These are phyloP conservation scores for Drosophila baimaii DNA, from an alignment of 1,140 invertebrate species.

Conservation along the genomic window DNA sequence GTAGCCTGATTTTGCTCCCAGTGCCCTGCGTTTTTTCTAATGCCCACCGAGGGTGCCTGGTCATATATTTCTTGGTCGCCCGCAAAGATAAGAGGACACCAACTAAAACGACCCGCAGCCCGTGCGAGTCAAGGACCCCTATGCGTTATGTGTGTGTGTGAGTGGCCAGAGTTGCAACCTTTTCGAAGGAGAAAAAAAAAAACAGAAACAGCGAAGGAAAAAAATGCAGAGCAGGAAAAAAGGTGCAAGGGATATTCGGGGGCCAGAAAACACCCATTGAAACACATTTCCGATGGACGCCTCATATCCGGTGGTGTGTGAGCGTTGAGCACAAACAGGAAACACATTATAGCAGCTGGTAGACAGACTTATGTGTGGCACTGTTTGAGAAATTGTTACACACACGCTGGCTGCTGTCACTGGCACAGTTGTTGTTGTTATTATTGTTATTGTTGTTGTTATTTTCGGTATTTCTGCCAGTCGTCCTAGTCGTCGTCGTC, in stretches of 20 bases:
- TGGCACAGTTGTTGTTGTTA: conserved; percentile 50
- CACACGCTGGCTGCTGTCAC: conserved; percentile 58
- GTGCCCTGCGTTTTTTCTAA: conserved; percentile 47
- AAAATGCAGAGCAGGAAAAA: conserved; percentile 15
- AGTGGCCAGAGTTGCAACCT: conserved; percentile 68
- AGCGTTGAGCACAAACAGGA: conserved; percentile 80
- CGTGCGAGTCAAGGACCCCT: conserved; percentile 51
- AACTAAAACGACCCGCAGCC: conserved; percentile 34
- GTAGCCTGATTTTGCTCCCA: neutral
- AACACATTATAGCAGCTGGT: conserved; percentile 82
- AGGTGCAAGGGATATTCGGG: conserved; percentile 4
- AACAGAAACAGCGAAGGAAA: conserved; percentile 5
- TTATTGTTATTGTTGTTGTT: conserved; percentile 49
- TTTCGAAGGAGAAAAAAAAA: conserved; percentile 49
- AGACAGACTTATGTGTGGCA: conserved; percentile 81
- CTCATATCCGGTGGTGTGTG: conserved; percentile 78
- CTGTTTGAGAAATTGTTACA: conserved; percentile 82
- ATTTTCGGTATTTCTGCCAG: conserved; percentile 1
- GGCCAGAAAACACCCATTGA: conserved; percentile 45
- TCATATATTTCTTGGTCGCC: conserved; percentile 71
- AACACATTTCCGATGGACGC: conserved; percentile 52
- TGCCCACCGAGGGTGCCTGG: conserved; percentile 60
- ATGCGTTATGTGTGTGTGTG: conserved; percentile 9
- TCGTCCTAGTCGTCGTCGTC: neutral
- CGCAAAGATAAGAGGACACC: conserved; percentile 71